Evolutionary conservation across 2,888 invertebrate genomes (phyloP).

Genomic region (Apamea epomidion): DNA sequence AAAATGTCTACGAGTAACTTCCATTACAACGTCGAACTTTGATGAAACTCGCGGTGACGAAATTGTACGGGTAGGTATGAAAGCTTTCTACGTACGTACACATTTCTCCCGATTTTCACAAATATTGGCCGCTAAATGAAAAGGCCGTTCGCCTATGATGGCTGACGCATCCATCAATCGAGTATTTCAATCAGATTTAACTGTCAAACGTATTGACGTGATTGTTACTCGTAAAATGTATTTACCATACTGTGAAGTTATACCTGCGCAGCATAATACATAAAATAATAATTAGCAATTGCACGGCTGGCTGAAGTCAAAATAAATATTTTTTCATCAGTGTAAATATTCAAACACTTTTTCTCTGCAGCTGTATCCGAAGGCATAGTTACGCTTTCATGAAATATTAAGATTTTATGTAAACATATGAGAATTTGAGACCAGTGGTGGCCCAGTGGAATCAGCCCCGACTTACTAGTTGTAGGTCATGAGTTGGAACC

Average conservation of each 20-base stretch:
- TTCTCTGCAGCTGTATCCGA: neutral
- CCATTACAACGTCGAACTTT: neutral
- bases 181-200: neutral
- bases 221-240: neutral
- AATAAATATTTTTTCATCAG: neutral
- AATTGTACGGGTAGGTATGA: neutral
- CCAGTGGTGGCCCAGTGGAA: too few relatives aligned
- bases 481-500: neutral
- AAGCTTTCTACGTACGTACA: neutral
- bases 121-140: neutral
- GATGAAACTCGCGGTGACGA: neutral
- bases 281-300: slow-evolving; percentile 8
- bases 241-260: slow-evolving; percentile 37
- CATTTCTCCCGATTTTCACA: neutral
- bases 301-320: slow-evolving; percentile 10
- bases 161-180: neutral
- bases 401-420: neutral
- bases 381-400: neutral
- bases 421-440: neutral
- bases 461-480: neutral
- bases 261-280: slow-evolving; percentile 2
- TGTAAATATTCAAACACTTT: slow-evolving; percentile 16
- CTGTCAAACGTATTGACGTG: neutral
- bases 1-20: neutral
- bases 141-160: neutral